Base-by-base conservation (phyloP, 1,140 invertebrate species). In the Metopolophium dirhodum region DNA sequence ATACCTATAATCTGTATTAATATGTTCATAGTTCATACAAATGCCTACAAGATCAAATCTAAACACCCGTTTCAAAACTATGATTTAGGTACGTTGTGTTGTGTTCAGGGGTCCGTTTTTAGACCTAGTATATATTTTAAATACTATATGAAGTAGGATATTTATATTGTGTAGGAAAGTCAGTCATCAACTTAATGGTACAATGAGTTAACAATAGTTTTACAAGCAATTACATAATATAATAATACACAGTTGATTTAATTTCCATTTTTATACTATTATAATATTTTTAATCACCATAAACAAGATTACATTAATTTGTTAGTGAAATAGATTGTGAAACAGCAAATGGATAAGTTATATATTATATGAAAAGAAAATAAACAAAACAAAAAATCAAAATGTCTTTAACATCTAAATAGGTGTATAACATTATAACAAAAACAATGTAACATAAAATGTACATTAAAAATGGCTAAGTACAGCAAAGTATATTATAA, bases 371-470 rank as follows among this genome's bases (percentile, higher is more conserved):
- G 0, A 51, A 51, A 88, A 88, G 26, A 88, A 86, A 30, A 51
- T 49, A 49, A 88, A 88, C 47, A 51, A 88, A 88, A 88, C 86
- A 88, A 88, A 88, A 51, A 35, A n/a, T 86, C 23, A 85, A 85
- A 37, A 85, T 45, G 23, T 45, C 9, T 85, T 85, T 45, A 86
- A 86, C 41, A 47, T 86, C 85, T 86, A 85, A 6, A 86, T 87
- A 49, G 20, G 26, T 18, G 45, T 87, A 35, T 35, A 51, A 51
- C 47, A 51, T 30, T 51, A 49, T 49, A 87, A 88, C 45, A 88
- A 88, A 51, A 88, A 87, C 30, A 51, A 88, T 47, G 86, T 14
- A 88, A 51, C 47, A 35, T 86, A 14, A 41, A 86, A 51, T 4
- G 7, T 49, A 20, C 26, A 49, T 47, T 88, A 35, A 51, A 47